Evolutionary conservation across 2,797 vertebrate species (phyloP).

Genomic region (Semotilus atromaculatus): DNA sequence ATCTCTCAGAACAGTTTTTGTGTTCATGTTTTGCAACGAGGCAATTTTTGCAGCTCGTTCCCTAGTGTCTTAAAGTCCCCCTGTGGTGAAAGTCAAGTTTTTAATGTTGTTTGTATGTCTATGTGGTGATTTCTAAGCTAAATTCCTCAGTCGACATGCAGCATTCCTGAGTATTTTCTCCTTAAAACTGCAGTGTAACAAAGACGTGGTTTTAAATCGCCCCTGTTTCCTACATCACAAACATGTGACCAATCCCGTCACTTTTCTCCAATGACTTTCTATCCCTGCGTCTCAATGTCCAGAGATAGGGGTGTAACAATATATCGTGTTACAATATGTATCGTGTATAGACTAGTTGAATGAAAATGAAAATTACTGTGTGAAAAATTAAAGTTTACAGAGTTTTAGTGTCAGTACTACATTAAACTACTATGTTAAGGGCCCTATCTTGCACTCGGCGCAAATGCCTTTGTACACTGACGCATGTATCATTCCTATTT

Average conservation of each 20-base stretch:
- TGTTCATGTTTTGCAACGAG: constrained; percentile 17
- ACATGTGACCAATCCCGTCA: neutral
- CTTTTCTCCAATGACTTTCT: neutral
- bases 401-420: no score
- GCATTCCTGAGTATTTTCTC: neutral
- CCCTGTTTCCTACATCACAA: neutral
- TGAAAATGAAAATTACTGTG: no score
- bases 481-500: no score
- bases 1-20: constrained; percentile 5
- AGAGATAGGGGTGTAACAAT: no score
- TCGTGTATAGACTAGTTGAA: no score
- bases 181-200: neutral
- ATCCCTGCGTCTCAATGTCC: no score
- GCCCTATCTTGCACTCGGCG: no score
- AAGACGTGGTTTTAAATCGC: neutral
- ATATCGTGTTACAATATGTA: no score
- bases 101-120: neutral
- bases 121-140: neutral
- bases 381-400: no score
- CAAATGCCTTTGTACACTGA: no score
- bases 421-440: no score
- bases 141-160: neutral
- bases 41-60: neutral
- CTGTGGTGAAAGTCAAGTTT: neutral
- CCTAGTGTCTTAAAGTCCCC: neutral